Evolutionary conservation across 1,140 invertebrate genomes (phyloP).

Genomic region (Adoxophyes honmai): DNA sequence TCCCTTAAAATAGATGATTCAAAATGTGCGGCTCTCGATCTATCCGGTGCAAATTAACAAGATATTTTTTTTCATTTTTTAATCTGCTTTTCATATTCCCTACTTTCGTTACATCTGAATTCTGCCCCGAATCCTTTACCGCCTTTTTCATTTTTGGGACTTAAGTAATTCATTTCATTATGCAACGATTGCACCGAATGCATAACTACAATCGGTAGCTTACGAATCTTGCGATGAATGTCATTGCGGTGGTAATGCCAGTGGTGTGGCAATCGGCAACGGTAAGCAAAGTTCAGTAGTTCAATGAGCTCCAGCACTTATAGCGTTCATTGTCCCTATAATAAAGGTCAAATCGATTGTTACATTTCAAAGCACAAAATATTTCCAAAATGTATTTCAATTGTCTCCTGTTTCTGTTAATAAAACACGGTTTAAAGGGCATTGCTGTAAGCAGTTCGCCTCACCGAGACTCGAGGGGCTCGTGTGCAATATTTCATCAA

Average conservation of each 20-base stretch:
- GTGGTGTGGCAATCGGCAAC: constrained; percentile 50
- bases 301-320: constrained; percentile 50
- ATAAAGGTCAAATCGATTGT: constrained; percentile 51
- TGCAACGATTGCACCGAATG: constrained; percentile 28
- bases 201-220: constrained; percentile 26
- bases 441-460: constrained; percentile 1
- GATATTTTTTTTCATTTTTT: no score
- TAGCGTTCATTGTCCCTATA: constrained; percentile 48
- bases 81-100: no score
- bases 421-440: constrained; percentile 21
- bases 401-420: constrained; percentile 15
- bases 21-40: no score
- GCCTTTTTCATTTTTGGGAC: no score
- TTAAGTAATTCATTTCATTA: constrained; percentile 7
- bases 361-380: background rate
- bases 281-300: constrained; percentile 66
- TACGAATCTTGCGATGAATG: constrained; percentile 35
- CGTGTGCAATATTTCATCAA: constrained; percentile 36
- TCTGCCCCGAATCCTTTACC: no score
- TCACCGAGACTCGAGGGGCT: constrained; percentile 18
- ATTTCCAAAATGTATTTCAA: constrained; percentile 18
- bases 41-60: no score
- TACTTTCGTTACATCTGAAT: no score
- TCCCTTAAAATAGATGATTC: no score
- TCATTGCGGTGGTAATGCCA: constrained; percentile 43